Evolutionary conservation across 2,113 vertebrate genomes (phyloP).

Genomic region (Ammospiza caudacuta): DNA sequence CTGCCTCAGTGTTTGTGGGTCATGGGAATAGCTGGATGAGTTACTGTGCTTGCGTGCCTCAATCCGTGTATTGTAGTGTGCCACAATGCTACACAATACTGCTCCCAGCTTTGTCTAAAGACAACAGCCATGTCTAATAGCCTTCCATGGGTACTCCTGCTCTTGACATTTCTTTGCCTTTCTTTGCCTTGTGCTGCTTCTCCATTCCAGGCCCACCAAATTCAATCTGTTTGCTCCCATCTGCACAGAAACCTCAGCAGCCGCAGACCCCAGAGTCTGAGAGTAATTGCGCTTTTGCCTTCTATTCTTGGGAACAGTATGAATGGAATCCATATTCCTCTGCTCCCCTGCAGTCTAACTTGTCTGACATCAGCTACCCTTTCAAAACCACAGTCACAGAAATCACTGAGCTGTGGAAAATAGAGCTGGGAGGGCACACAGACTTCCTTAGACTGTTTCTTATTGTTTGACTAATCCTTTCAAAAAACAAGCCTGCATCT

Average conservation of each 20-base stretch:
- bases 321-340: constrained; percentile 3
- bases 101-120: neutral
- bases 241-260: neutral
- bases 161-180: neutral
- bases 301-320: constrained; percentile 42
- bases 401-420: neutral
- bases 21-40: neutral
- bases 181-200: neutral
- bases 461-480: neutral
- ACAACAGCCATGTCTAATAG: neutral
- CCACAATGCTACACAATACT: neutral
- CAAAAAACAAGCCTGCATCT: neutral
- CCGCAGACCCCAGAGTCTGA: neutral
- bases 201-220: neutral
- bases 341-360: constrained; percentile 20
- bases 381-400: constrained; percentile 31
- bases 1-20: neutral
- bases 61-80: neutral
- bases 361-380: constrained; percentile 2
- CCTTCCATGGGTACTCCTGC: neutral
- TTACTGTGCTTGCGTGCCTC: neutral
- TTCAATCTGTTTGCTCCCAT: neutral
- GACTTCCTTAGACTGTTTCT: neutral
- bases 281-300: neutral
- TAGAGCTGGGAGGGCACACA: neutral